These are phyloP conservation scores for Julus scandinavius DNA, from an alignment of 2,888 invertebrate genomes.

Conservation along the genomic window DNA sequence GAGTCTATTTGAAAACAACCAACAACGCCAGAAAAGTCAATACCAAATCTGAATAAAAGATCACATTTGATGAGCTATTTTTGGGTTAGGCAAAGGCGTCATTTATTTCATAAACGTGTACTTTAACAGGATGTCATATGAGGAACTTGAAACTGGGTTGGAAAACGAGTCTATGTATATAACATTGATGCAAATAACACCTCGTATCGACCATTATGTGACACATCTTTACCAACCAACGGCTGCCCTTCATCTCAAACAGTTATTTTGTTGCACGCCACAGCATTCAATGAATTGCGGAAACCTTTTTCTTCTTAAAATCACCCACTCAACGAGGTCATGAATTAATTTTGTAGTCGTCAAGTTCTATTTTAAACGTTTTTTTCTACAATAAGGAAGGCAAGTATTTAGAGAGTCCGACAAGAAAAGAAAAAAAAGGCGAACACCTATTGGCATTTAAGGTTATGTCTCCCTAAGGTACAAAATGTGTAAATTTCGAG, in stretches of 20 bases:
- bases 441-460: not conserved
- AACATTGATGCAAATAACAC: not conserved
- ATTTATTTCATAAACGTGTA: not conserved
- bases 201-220: not conserved
- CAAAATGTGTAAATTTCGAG: not conserved
- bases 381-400: not conserved
- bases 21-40: not conserved
- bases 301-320: not conserved
- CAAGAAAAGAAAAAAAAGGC: too few species aligned
- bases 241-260: not conserved
- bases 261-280: not conserved
- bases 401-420: not conserved
- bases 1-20: not conserved
- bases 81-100: not conserved
- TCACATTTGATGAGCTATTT: not conserved
- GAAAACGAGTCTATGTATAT: not conserved
- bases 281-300: not conserved
- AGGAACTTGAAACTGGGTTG: not conserved
- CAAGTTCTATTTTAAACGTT: not conserved
- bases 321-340: not conserved
- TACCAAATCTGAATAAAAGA: not conserved
- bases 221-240: not conserved
- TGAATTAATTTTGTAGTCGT: not conserved
- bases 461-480: not conserved
- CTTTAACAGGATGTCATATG: not conserved